Evolutionary conservation across 2,888 invertebrate genomes (phyloP), one percentile per base, ranked within the genome.

Genomic region (Pachliopta kotzebuea): DNA sequence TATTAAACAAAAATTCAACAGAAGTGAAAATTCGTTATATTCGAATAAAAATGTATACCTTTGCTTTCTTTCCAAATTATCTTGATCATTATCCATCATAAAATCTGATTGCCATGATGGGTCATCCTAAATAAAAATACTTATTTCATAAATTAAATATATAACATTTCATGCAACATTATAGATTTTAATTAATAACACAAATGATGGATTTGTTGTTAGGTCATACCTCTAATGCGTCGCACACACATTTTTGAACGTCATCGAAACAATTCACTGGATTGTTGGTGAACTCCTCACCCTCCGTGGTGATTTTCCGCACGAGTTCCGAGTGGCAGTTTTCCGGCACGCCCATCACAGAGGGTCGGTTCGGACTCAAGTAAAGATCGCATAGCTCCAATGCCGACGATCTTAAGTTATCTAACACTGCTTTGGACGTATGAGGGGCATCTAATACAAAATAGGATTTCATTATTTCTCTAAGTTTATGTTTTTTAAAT

Each of bases 241-340:
- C 94, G 68, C 94, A 94, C 31, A 96, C 93, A 62, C 93, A 93
- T 68, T 93, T 91, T 84, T 97, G 96, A 21, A 97, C 93, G 68
- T 96, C 96, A 79, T 98, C 97, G 83, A 98, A 98, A 93, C 97
- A 96, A 3, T 93, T 90, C 65, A 96, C 95, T 0, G 91, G 88
- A 53, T 85, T 90, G 50, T 76, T 83, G 0, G 85, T 80, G 58
- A 91, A 91, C 63, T 88, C 88, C 37, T 88, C 90, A 2, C 88
- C 90, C 62, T 90, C 90, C 0, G 84, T 88, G 1, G 88, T 90
- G 62, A 91, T 88, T 67, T 87, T 89, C 59, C 89, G 79, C 50
- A 90, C 90, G 0, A 90, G 70, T 18, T 89, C 90, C 2, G 85
- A 74, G 67, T 90, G 83, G 42, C 85, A 85, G 71, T 84, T 81